Conservation (phyloP, 1,140 invertebrate species). For the Lycorma delicatula region DNA sequence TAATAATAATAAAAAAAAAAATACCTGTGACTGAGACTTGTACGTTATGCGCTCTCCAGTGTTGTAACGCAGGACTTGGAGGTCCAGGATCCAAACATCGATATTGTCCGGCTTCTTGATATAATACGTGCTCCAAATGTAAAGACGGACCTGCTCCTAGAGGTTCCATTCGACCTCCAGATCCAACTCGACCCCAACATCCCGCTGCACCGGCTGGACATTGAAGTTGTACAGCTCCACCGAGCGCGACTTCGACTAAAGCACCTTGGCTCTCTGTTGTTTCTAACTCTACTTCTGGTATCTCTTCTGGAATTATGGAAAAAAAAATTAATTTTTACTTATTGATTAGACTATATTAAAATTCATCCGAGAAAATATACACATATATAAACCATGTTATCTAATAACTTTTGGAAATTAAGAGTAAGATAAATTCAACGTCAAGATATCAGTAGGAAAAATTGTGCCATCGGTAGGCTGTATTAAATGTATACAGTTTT, state of each 20-base stretch:
- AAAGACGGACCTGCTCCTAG: conserved; percentile 49
- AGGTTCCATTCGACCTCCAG: conserved; percentile 33
- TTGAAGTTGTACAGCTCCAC: conserved; percentile 72
- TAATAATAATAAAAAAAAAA: no score
- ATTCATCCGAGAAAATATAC: no score
- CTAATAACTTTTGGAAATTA: no score
- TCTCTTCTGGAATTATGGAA: conserved; percentile 46
- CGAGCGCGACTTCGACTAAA: conserved; percentile 64
- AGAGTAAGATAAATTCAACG: no score
- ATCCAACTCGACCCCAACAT: conserved; percentile 40
- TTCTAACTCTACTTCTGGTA: conserved; percentile 44
- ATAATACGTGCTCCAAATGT: conserved; percentile 56
- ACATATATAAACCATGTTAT: no score
- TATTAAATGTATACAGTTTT: no score
- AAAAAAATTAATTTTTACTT: background rate
- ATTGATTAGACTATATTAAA: no score
- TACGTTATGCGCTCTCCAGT: conserved; percentile 42
- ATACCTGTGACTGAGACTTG: conserved; percentile 48
- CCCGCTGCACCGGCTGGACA: conserved; percentile 61
- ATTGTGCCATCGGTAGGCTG: no score
- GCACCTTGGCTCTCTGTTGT: conserved; percentile 35
- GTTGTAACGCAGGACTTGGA: conserved; percentile 42
- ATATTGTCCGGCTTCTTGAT: conserved; percentile 68
- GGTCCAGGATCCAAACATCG: conserved; percentile 56
- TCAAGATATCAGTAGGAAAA: no score